These are phyloP conservation scores for Adineta ricciae DNA, from an alignment of 2,888 invertebrate genomes.

Conservation along the genomic window DNA sequence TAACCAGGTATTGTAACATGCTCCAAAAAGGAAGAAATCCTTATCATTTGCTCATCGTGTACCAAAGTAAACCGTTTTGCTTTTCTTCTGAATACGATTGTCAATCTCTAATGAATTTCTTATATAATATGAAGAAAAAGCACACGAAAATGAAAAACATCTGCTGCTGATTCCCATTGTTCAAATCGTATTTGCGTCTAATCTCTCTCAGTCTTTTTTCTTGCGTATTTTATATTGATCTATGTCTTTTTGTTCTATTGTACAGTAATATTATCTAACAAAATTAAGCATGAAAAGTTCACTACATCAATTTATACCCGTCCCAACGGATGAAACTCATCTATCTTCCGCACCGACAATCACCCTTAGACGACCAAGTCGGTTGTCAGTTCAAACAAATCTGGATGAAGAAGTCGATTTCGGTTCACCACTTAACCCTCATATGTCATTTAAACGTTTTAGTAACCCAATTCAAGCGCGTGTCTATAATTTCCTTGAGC, in stretches of 20 bases:
- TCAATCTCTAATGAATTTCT: too few relatives aligned
- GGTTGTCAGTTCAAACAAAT: background rate
- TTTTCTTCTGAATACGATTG: too few relatives aligned
- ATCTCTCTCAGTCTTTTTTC: too few relatives aligned
- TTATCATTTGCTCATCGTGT: background rate
- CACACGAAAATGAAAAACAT: background rate
- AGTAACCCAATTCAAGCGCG: background rate
- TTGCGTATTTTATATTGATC: too few relatives aligned
- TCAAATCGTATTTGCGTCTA: background rate
- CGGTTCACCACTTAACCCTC: background rate
- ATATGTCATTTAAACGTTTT: background rate
- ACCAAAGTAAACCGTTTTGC: too few relatives aligned
- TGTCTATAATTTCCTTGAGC: conserved; percentile 66
- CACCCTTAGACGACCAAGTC: background rate
- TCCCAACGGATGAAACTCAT: background rate
- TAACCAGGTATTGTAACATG: background rate
- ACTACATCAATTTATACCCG: background rate
- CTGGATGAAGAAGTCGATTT: background rate
- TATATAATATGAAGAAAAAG: too few relatives aligned
- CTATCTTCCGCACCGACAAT: background rate
- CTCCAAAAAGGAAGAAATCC: background rate
- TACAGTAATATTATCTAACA: background rate
- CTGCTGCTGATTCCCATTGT: background rate
- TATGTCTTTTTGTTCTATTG: background rate
- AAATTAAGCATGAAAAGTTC: background rate